Evolutionary conservation across 2,888 invertebrate species (phyloP), one percentile per base, ranked within the genome.

Genomic region (Hemaris fuciformis): DNA sequence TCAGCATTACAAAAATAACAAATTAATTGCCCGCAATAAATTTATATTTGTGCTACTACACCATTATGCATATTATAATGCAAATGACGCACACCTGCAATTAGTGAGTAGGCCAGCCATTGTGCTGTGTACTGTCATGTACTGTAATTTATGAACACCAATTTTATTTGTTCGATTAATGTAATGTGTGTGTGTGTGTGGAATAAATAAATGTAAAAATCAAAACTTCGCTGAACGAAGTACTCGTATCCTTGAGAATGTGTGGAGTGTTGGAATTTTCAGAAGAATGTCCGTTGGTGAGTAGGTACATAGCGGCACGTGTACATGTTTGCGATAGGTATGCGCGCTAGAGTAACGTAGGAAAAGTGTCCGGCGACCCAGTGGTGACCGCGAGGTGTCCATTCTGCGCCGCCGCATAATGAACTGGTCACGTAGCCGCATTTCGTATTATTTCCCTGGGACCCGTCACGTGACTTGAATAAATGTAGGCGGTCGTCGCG

Each of bases 371-470:
- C 68, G 70, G 58, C 63, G 66, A 72, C 73, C 66, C 18, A 20
- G 43, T 43, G 80, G 83, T 82, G 84, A 81, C 85, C 84, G 83
- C 80, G 78, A 80, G 78, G 80, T 70, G 79, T 72, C 72, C 73
- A 75, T 76, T 81, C 81, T 84, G 82, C 83, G 84, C 76, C 81
- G 85, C 87, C 87, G 87, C 90, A 90, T 88, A 91, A 90, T 89
- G 91, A 91, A 88, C 91, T 83, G 88, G 91, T 92, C 93, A 93
- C 93, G 93, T 93, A 90, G 87, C 83, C 88, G 88, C 91, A 93
- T 93, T 93, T 91, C 92, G 91, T 91, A 92, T 93, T 93, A 93
- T 93, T 92, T 92, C 89, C 89, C 87, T 87, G 87, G 91, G 91
- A 89, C 89, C 86, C 81, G 81, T 87, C 90, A 84, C 91, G 92